Percentiles rank a stretch among this genome's conserved stretches.
Conservation (phyloP, 2,113 vertebrate genomes). For the Gopherus flavomarginatus region DNA sequence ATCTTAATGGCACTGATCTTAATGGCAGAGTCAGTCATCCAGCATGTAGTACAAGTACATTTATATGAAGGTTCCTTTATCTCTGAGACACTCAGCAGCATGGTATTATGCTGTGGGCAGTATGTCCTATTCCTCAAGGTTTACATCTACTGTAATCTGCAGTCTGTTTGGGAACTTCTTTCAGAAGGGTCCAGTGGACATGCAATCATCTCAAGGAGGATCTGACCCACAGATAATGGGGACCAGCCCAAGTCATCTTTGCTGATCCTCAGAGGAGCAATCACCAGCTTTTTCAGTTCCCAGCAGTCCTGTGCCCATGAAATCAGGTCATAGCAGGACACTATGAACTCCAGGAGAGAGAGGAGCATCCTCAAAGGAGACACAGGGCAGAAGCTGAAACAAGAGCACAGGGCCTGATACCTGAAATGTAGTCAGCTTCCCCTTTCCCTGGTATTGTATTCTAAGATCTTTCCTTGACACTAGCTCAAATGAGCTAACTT, state of each 20-base stretch:
- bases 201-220: not conserved
- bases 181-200: not conserved
- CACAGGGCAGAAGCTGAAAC: not conserved
- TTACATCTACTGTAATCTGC: too few relatives aligned
- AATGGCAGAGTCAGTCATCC: too few relatives aligned
- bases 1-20: too few relatives aligned
- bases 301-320: not conserved
- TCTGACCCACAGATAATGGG: too few relatives aligned
- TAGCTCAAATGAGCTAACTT: not conserved
- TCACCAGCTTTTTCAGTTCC: not conserved
- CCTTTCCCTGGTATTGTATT: not conserved
- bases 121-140: not conserved
- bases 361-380: not conserved
- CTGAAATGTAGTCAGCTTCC: not conserved
- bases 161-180: not conserved
- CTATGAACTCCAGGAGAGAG: not conserved
- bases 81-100: too few relatives aligned
- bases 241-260: too few relatives aligned
- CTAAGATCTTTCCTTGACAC: not conserved
- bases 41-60: too few relatives aligned
- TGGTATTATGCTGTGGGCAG: too few relatives aligned
- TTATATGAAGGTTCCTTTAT: too few relatives aligned
- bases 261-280: not conserved
- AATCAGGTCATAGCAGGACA: not conserved
- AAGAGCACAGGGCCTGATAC: not conserved